phyloP scores from a whole-genome alignment of 2,888 invertebrate genomes.

The Caenorhabditis panamensis region DNA sequence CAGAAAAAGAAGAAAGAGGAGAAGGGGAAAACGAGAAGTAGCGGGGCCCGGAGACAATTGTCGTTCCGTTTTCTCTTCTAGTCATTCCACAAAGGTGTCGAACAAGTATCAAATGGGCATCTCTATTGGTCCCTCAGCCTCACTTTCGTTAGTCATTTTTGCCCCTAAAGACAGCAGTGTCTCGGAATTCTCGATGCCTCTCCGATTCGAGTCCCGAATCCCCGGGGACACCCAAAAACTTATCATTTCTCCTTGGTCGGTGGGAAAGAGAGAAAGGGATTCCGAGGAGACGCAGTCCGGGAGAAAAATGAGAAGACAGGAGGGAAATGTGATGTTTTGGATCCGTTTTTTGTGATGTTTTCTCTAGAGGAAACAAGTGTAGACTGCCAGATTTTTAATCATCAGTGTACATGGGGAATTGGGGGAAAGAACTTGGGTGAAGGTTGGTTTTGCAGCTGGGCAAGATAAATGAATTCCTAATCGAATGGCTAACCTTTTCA shows the following conservation, averaged over 20 bases:
- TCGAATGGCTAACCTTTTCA: too few species aligned
- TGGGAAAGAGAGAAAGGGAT: slow-evolving; percentile 12
- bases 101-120: too few species aligned
- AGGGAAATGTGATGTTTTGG: neutral
- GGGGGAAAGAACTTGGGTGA: too few species aligned
- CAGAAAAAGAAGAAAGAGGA: too few species aligned
- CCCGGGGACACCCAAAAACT: slow-evolving; percentile 53
- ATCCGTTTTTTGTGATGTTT: neutral
- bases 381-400: neutral
- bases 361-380: too few species aligned
- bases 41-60: slow-evolving; percentile 42
- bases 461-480: too few species aligned
- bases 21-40: neutral
- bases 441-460: too few species aligned
- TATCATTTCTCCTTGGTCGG: slow-evolving; percentile 44
- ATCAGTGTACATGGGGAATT: too few species aligned
- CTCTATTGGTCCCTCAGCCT: too few species aligned
- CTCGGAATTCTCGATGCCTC: slow-evolving; percentile 14
- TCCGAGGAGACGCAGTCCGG: slow-evolving; percentile 13
- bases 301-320: slow-evolving; percentile 15
- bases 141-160: too few species aligned
- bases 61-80: slow-evolving; percentile 26
- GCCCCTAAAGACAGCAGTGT: neutral
- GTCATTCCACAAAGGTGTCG: too few species aligned
- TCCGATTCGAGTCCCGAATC: too few species aligned